phyloP scores from a whole-genome alignment of 2,797 vertebrate species.

The Halcyon badia region DNA sequence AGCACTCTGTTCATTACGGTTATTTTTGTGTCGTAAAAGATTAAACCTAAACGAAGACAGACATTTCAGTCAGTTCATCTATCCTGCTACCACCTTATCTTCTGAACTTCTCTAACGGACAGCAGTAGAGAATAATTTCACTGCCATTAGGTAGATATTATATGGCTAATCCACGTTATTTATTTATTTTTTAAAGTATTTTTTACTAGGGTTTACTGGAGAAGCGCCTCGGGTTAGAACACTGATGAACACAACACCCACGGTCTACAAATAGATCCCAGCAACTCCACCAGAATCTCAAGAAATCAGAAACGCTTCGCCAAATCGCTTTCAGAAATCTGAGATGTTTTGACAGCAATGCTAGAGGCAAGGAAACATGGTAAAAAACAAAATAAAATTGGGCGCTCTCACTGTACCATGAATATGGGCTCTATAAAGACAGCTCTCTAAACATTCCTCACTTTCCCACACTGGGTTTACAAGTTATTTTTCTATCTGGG shows the following conservation, averaged over 20 bases:
- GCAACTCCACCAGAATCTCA: background rate
- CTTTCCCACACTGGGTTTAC: background rate
- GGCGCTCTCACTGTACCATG: background rate
- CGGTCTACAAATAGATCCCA: background rate
- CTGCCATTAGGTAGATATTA: background rate
- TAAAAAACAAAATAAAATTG: background rate
- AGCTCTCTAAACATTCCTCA: background rate
- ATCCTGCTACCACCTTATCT: background rate
- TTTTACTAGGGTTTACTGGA: background rate
- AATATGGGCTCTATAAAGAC: background rate
- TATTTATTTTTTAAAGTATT: background rate
- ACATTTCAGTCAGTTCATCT: background rate
- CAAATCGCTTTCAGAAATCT: background rate
- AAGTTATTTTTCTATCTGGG: background rate
- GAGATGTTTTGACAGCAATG: conserved; percentile 6
- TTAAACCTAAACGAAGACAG: conserved; percentile 81
- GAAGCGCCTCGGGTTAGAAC: background rate
- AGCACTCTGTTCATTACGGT: conserved; percentile 96
- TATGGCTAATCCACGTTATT: background rate
- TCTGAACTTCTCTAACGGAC: background rate
- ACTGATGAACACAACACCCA: background rate
- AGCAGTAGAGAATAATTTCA: fast-evolving
- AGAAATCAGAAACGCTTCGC: background rate
- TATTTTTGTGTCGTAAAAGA: conserved; percentile 97
- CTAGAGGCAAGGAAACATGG: background rate